A percentile compares a stretch with the other conserved stretches of the same genome.
These are phyloP conservation scores for Heliconius nattereri DNA, from an alignment of 1,140 invertebrate species.

Conservation along the genomic window DNA sequence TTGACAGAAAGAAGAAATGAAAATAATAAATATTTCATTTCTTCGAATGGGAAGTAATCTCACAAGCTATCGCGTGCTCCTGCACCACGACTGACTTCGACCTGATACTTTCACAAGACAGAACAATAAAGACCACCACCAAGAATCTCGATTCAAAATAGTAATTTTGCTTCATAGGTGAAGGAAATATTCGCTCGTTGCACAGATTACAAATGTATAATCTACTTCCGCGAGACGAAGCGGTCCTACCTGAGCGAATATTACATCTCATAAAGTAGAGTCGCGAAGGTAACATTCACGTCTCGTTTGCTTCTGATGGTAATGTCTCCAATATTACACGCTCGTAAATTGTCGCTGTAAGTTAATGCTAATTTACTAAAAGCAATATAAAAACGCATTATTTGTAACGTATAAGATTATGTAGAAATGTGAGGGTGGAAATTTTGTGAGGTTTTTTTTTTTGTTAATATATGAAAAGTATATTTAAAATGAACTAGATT, in stretches of 20 bases:
- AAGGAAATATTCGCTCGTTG: background rate
- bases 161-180: background rate
- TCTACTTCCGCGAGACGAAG: slow-evolving; percentile 5
- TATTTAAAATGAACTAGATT: too few species aligned
- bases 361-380: slow-evolving; percentile 11
- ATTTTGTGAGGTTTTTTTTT: background rate
- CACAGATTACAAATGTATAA: slow-evolving; percentile 15
- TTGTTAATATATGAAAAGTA: too few species aligned
- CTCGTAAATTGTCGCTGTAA: slow-evolving; percentile 12
- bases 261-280: slow-evolving; percentile 19
- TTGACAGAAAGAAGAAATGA: too few species aligned
- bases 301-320: slow-evolving; percentile 18
- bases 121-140: background rate
- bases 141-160: background rate
- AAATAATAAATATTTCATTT: too few species aligned
- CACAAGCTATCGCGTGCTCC: too few species aligned
- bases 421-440: background rate
- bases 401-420: background rate
- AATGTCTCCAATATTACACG: slow-evolving; percentile 17
- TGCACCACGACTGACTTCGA: too few species aligned
- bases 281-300: slow-evolving; percentile 18
- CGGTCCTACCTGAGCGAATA: slow-evolving; percentile 16
- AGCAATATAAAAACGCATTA: background rate
- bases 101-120: background rate
- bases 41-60: too few species aligned